Evolutionary conservation across 2,113 vertebrate genomes (phyloP).

Genomic region (Syngnathus typhle): DNA sequence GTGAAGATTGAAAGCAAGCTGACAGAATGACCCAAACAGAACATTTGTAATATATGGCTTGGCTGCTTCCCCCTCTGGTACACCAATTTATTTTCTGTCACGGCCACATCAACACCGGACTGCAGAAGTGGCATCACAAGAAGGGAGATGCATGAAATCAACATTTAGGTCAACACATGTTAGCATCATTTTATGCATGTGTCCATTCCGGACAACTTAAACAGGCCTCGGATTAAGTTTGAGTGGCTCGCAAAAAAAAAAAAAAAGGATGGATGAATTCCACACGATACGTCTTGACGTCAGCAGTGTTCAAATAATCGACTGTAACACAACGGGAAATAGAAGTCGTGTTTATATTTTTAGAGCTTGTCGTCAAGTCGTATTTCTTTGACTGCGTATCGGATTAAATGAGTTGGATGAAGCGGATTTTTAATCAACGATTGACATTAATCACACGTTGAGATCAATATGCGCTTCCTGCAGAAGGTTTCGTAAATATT

Average conservation of each 20-base stretch:
- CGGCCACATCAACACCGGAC: constrained; percentile 28
- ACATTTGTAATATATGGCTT: constrained; percentile 47
- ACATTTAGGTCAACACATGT: constrained; percentile 9
- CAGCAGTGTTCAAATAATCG: background rate
- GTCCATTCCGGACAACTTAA: constrained; percentile 6
- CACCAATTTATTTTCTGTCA: constrained; percentile 56
- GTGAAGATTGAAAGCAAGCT: background rate
- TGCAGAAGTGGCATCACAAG: constrained; percentile 9
- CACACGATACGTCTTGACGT: too few species aligned
- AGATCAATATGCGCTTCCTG: constrained; percentile 49
- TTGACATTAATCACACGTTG: constrained; percentile 36
- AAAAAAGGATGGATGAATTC: too few species aligned
- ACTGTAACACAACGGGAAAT: background rate
- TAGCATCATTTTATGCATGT: constrained; percentile 5
- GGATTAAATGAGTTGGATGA: constrained; percentile 49
- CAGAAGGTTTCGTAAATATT: constrained; percentile 13
- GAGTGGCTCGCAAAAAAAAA: constrained; percentile 18
- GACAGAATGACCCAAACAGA: constrained; percentile 31
- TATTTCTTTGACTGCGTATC: constrained; percentile 16
- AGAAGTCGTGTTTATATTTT: background rate
- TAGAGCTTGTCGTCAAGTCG: constrained; percentile 14
- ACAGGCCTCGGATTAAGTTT: constrained; percentile 40
- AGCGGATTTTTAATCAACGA: constrained; percentile 48
- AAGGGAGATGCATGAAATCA: background rate
- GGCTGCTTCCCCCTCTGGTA: constrained; percentile 23